These are phyloP conservation scores for Vanessa atalanta DNA, from an alignment of 1,140 invertebrate species.

Conservation along the genomic window DNA sequence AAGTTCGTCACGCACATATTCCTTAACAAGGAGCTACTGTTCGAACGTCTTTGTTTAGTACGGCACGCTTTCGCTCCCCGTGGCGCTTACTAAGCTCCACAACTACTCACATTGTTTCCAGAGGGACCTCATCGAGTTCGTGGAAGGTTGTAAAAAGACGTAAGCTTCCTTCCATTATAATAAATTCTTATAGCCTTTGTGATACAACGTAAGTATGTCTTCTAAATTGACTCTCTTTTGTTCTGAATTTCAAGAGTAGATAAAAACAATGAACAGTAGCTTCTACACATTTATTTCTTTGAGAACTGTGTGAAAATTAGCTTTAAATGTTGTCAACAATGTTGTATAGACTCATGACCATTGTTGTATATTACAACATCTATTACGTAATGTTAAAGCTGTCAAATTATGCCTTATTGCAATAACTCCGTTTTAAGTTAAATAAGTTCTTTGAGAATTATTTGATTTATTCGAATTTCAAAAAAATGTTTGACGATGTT, in stretches of 20 bases:
- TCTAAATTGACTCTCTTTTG: constrained; percentile 37
- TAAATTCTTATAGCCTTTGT: constrained; percentile 45
- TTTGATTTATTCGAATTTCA: too few relatives aligned
- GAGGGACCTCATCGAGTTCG: constrained; percentile 58
- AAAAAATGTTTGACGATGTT: too few relatives aligned
- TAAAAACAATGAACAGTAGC: constrained; percentile 30
- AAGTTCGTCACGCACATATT: constrained; percentile 33
- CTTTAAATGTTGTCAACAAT: constrained; percentile 16
- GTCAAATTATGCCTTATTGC: too few relatives aligned
- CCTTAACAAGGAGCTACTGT: constrained; percentile 52
- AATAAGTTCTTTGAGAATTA: too few relatives aligned
- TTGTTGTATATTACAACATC: constrained; percentile 4
- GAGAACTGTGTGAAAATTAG: constrained; percentile 18
- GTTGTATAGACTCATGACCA: not conserved
- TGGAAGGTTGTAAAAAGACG: constrained; percentile 58
- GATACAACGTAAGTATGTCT: constrained; percentile 36
- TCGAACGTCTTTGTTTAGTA: constrained; percentile 29
- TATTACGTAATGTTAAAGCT: not conserved
- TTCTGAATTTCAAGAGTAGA: constrained; percentile 22
- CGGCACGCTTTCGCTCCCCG: constrained; percentile 48
- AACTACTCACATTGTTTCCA: constrained; percentile 60
- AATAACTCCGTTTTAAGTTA: too few relatives aligned
- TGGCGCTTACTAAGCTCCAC: constrained; percentile 39
- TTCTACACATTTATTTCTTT: constrained; percentile 14
- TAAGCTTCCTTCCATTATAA: constrained; percentile 38